Evolutionary conservation across 2,888 invertebrate species (phyloP), one percentile per base, ranked within the genome.

Genomic region (Neocrepidodera transversa): DNA sequence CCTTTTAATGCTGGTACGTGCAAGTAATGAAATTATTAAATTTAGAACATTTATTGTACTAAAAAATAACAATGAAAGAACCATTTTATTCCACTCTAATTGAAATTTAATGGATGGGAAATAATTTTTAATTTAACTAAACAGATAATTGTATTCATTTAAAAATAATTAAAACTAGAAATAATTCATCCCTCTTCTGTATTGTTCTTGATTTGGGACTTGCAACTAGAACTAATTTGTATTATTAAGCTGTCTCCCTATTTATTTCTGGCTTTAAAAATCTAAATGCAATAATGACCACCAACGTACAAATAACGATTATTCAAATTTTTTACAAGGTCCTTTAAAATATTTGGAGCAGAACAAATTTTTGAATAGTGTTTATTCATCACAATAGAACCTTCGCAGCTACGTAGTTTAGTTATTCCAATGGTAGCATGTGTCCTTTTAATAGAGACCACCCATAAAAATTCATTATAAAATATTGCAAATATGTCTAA

Each of bases 21-120:
- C 36, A 3, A 49, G n/a, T 49, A 49, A 36, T 38, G 26, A 50
- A 50, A 50, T 50, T 38, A 28, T 47, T 47, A 47, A 8, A 38
- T 16, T 50, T 50, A 26, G 50, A 17, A 38, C 38, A 28, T 18
- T 11, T 26, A n/a, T 40, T 40, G 50, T 38, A 17, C 10, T 6
- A 17, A 1, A 11, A 43, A 40, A 3, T 20, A 17, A n/a, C n/a
- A 18, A 10, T 40, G 18, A 38, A 38, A 11, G 23, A 23, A 14
- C 14, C 1, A 40, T 43, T 43, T 43, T 43, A 13, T 43, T 43
- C 18, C 26, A 26, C 26, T 40, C 18, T 18, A 40, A 40, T 18
- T 40, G n/a, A n/a, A n/a, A n/a, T n/a, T n/a, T n/a, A n/a, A n/a
- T n/a, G n/a, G n/a, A n/a, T n/a, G n/a, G n/a, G n/a, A n/a, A n/a